These are phyloP conservation scores for Platygyra sinensis DNA, from an alignment of 64 coral and sea anemone species.

Conservation along the genomic window DNA sequence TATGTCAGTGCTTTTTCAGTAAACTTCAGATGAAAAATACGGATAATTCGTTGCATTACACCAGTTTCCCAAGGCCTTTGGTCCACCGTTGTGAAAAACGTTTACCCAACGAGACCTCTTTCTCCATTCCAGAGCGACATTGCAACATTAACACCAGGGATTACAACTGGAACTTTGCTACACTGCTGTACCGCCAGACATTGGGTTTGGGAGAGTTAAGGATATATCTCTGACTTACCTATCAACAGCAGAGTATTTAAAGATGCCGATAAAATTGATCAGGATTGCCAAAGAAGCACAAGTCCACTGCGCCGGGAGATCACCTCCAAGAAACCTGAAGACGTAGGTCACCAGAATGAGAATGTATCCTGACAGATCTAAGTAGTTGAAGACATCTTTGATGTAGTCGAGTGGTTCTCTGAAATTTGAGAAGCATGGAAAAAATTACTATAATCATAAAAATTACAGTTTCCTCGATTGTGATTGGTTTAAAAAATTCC, in stretches of 20 bases:
- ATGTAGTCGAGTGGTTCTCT: slow-evolving; percentile 51
- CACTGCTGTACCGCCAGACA: too few species aligned
- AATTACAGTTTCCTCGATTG: too few species aligned
- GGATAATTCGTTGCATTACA: too few species aligned
- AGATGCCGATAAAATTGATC: slow-evolving; percentile 54
- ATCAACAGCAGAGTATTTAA: slow-evolving; percentile 57
- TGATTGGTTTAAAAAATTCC: too few species aligned
- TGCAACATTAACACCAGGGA: too few species aligned
- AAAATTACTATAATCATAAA: not conserved
- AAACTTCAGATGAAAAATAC: too few species aligned
- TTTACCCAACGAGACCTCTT: too few species aligned
- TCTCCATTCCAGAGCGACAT: too few species aligned
- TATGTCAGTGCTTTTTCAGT: too few species aligned
- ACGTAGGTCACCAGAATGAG: slow-evolving; percentile 7
- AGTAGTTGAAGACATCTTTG: slow-evolving; percentile 52
- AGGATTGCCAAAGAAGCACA: slow-evolving; percentile 30
- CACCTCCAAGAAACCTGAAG: not conserved
- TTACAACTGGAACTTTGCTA: too few species aligned
- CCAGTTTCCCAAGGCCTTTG: too few species aligned
- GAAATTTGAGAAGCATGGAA: not conserved
- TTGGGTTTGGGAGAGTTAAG: not conserved
- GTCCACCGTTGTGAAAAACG: too few species aligned
- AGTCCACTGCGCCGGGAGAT: slow-evolving; percentile 14
- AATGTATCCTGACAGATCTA: slow-evolving; percentile 55
- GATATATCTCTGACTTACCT: not conserved